Percentiles rank a stretch among this genome's conserved stretches.
Evolutionary conservation across 2,113 vertebrate species (phyloP).

Genomic region (Morphnarchus princeps): DNA sequence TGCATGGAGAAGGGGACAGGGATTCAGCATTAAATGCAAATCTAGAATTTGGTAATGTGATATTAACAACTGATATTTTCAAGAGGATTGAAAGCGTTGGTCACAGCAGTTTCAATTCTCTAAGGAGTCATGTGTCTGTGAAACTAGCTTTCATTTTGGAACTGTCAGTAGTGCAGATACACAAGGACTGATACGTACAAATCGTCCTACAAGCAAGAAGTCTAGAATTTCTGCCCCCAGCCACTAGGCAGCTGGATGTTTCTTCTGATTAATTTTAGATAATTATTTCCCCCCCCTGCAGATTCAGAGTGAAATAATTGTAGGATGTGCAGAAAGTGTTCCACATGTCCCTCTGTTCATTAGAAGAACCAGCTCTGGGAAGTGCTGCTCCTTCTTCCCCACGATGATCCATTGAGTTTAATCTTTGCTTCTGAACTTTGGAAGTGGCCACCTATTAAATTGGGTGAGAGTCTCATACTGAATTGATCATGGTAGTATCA

Average conservation of each 20-base stretch:
- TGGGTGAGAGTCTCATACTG: neutral
- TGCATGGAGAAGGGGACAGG: neutral
- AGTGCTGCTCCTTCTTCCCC: neutral
- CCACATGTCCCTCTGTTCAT: neutral
- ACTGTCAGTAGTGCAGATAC: neutral
- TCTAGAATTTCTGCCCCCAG: neutral
- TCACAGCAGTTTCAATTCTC: neutral
- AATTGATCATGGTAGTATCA: neutral
- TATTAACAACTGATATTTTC: neutral
- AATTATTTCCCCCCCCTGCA: neutral
- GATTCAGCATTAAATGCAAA: neutral
- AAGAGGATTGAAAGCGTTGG: neutral
- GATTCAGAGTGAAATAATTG: neutral
- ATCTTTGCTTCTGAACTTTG: neutral
- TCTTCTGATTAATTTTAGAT: neutral
- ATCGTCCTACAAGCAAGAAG: neutral
- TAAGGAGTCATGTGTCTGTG: neutral
- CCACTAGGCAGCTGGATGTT: neutral
- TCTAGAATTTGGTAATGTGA: neutral
- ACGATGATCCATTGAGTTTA: neutral
- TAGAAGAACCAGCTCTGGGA: neutral
- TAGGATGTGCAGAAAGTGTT: neutral
- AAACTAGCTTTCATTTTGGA: neutral
- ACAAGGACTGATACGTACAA: neutral
- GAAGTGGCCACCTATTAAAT: neutral